Conservation (phyloP, 2,113 vertebrate species). For the Cheirogaleus medius region DNA sequence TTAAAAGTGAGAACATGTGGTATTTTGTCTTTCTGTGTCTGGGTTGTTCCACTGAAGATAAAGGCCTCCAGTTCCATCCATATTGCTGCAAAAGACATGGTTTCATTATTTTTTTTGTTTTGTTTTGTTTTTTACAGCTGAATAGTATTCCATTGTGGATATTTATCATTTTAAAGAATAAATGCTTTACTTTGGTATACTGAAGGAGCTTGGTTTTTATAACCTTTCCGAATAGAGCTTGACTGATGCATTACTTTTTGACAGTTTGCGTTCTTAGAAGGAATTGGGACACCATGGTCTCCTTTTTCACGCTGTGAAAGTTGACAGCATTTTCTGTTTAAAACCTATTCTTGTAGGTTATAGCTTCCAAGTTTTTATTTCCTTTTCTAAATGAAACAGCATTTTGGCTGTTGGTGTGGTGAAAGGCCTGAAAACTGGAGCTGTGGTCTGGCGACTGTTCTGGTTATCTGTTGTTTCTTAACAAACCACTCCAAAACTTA, state of each 20-base stretch:
- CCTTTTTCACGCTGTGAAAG: neutral
- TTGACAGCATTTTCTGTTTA: neutral
- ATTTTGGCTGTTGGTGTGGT: neutral
- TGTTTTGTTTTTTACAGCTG: no score
- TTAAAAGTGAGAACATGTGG: no score
- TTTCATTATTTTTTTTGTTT: no score
- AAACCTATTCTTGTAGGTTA: neutral
- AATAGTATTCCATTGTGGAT: no score
- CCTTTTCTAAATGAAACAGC: constrained; percentile 9
- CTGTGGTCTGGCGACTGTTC: neutral
- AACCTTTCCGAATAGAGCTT: neutral
- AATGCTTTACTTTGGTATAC: neutral
- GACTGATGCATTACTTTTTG: neutral
- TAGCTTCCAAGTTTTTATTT: neutral
- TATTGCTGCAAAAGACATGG: no score
- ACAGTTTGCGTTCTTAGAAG: constrained; percentile 25
- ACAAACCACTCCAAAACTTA: neutral
- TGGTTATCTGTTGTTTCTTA: neutral
- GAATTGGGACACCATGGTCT: neutral
- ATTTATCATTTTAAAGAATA: neutral
- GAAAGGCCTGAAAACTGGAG: neutral
- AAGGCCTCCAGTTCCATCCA: no score
- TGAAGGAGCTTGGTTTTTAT: neutral
- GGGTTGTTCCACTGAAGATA: no score
- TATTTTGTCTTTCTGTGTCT: no score